A percentile compares a stretch with the other conserved stretches of the same genome.
phyloP scores from a whole-genome alignment of 2,113 vertebrate species.

The Oreochromis aureus region DNA sequence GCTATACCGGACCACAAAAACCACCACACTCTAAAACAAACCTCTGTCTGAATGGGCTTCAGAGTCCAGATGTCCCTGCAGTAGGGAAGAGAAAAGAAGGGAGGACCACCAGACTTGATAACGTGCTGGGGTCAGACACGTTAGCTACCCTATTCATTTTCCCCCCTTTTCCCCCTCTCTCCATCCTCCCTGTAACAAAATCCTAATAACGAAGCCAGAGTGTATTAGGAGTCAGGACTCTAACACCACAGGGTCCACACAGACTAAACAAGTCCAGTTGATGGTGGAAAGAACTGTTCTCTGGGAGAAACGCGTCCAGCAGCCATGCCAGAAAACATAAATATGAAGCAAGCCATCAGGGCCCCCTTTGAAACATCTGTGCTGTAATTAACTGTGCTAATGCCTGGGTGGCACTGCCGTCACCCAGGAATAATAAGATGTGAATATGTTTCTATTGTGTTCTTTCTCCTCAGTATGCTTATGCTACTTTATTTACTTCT shows the following conservation, averaged over 20 bases:
- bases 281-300: slow-evolving; percentile 78
- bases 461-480: neutral
- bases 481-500: slow-evolving; percentile 9
- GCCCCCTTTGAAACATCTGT: slow-evolving; percentile 71
- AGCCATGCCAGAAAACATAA: slow-evolving; percentile 76
- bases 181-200: slow-evolving; percentile 78
- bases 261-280: slow-evolving; percentile 89
- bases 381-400: slow-evolving; percentile 66
- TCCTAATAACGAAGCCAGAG: slow-evolving; percentile 80
- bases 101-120: slow-evolving; percentile 88
- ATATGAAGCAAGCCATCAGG: slow-evolving; percentile 64
- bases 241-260: slow-evolving; percentile 73
- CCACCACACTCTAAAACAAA: slow-evolving; percentile 54
- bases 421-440: slow-evolving; percentile 63
- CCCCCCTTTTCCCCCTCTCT: slow-evolving; percentile 6
- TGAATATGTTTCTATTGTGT: slow-evolving; percentile 55
- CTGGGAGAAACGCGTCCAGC: slow-evolving; percentile 66
- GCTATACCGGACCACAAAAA: slow-evolving; percentile 44
- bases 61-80: slow-evolving; percentile 41
- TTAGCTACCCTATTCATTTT: slow-evolving; percentile 46
- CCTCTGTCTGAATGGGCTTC: slow-evolving; percentile 14
- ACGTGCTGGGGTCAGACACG: slow-evolving; percentile 62
- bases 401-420: slow-evolving; percentile 67
- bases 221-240: slow-evolving; percentile 82
- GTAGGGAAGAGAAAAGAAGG: slow-evolving; percentile 12